Base-by-base conservation (phyloP, 2,888 invertebrate species). In the Parelbella ahira region DNA sequence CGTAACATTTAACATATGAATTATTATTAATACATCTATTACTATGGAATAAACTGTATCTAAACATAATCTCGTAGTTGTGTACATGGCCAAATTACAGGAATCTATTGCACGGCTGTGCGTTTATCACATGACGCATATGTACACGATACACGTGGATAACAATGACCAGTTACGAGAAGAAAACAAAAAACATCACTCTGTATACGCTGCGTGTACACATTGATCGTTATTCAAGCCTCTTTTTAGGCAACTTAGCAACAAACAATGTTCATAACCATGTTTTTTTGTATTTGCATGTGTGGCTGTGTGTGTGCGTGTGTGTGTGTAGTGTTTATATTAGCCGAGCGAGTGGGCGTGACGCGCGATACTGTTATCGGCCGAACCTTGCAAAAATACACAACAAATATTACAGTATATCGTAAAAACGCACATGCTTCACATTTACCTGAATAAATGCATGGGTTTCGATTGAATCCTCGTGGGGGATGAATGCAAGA, bases 331-430 rank as follows among this genome's bases (percentile, higher is more conserved):
- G 45, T 48, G 50, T 50, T 38, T 50, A 48, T 49, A 44, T 47
- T 43, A 46, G 50, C 30, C 33, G 37, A 61, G 77, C 66, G 64
- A 76, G 82, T 80, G 73, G 79, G 83, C 81, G 81, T 79, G 75
- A 70, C 62, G 62, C 13, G 55, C 79, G 84, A 86, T 86, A 86
- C 67, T 56, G 70, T 73, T 84, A 86, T 86, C 86, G 80, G 60
- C 54, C 59, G 66, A 69, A 75, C 74, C 81, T 86, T 81, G 84
- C 86, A 77, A 86, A 86, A 86, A 84, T 82, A 86, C 74, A 86
- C 81, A 86, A 84, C 75, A 84, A 83, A 82, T 72, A 75, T 37
- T 48, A 44, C 36, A 68, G 71, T 63, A 58, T 54, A 62, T 45
- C 60, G 36, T 33, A 43, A 54, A 58, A 53, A 47, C 47, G 48